Evolutionary conservation across 2,113 vertebrate species (phyloP), one percentile per base, ranked within the genome.

Genomic region (Megaleporinus macrocephalus): DNA sequence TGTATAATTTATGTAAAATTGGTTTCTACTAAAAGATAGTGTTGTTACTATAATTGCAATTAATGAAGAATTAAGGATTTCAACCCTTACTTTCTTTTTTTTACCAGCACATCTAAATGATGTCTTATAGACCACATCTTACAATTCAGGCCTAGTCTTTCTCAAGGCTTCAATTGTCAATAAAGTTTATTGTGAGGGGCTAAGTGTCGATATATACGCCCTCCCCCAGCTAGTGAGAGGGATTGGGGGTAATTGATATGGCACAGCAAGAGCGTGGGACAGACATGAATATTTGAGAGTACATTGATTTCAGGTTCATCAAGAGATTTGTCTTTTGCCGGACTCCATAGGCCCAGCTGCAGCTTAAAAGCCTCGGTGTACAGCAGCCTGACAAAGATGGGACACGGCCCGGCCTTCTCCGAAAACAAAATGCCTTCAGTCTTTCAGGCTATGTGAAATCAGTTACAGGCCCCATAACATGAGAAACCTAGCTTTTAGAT

Each of bases 251-350:
- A 94, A 96, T 96, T 96, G 95, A 95, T 96, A 95, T 94, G 92
- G 94, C 93, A 92, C 93, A 91, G 93, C 83, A 69, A 94, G 92
- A 94, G 94, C 93, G 94, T 90, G 88, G 91, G 92, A 95, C 92
- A 94, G 91, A 93, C 93, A 94, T 96, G 93, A 95, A 95, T 95
- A 95, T 95, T 94, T 95, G 94, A 96, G 92, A 92, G 91, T 92
- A 92, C 95, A 96, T 95, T 96, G 95, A 96, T 97, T 96, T 96
- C 91, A 93, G 92, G 94, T 96, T 95, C 91, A 95, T 96, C 93
- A 94, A 93, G 94, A 94, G 94, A 95, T 95, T 93, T 94, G 93
- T 94, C 94, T 92, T 94, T 93, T 91, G 93, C 92, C 92, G 90
- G 93, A 93, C 93, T 93, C 91, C 90, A 57, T 81, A 65, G 33